Evolutionary conservation across 2,797 vertebrate species (phyloP).

Genomic region (Linurgus olivaceus): DNA sequence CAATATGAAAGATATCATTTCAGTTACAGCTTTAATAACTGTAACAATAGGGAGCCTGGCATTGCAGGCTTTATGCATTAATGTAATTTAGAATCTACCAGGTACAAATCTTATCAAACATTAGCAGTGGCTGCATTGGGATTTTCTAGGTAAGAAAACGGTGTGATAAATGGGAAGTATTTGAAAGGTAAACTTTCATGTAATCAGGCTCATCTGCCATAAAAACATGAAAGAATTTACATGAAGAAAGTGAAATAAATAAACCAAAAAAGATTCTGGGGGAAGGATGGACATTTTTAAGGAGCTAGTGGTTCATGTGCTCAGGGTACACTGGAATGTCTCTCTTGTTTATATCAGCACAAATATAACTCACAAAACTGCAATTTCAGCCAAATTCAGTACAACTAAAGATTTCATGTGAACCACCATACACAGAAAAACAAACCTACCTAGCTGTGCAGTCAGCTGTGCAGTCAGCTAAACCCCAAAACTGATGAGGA

Average conservation of each 20-base stretch:
- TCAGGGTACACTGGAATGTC: not conserved
- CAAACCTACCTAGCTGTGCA: fast-evolving
- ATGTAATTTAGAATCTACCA: slow-evolving; percentile 77
- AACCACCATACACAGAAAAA: fast-evolving
- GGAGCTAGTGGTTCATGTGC: fast-evolving
- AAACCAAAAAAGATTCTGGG: not conserved
- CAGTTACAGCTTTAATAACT: slow-evolving; percentile 75
- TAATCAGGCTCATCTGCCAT: not conserved
- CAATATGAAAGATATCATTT: slow-evolving; percentile 75
- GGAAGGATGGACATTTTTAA: not conserved
- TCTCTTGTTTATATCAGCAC: not conserved
- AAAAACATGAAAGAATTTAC: not conserved
- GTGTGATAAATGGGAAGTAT: slow-evolving; percentile 36
- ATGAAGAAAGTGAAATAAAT: not conserved
- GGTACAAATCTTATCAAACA: slow-evolving; percentile 74
- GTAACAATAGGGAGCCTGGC: slow-evolving; percentile 76
- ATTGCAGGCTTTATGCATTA: slow-evolving; percentile 71
- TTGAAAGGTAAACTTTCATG: slow-evolving; percentile 60
- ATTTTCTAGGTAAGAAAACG: slow-evolving; percentile 67
- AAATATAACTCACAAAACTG: not conserved
- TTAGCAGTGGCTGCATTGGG: slow-evolving; percentile 48
- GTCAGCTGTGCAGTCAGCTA: fast-evolving
- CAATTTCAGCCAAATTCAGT: not conserved
- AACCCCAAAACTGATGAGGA: fast-evolving
- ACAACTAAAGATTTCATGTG: not conserved